Conservation (phyloP, 2,888 invertebrate species). For the Globia sparganii region DNA sequence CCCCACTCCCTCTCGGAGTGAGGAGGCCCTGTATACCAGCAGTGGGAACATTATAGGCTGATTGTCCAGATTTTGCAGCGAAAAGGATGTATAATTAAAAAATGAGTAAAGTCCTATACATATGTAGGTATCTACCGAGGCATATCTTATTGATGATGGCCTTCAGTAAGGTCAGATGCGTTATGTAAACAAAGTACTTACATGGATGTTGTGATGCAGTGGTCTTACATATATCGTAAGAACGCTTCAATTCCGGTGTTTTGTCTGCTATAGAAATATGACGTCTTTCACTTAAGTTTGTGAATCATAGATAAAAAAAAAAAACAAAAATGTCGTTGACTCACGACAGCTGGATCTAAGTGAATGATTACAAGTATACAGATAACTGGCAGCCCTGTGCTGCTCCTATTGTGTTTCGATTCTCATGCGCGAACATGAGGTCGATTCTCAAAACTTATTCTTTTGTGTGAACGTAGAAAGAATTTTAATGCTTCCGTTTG, state of each 20-base stretch:
- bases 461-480: conserved; percentile 88
- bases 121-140: background rate
- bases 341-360: conserved; percentile 59
- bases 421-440: conserved; percentile 85
- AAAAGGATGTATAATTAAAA: background rate
- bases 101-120: background rate
- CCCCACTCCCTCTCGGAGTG: no score
- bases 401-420: conserved; percentile 82
- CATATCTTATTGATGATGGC: no score
- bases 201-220: background rate
- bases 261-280: conserved; percentile 14
- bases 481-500: conserved; percentile 89
- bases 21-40: no score
- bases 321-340: conserved; percentile 34
- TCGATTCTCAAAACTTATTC: conserved; percentile 88
- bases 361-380: conserved; percentile 61
- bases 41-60: background rate
- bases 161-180: background rate
- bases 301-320: conserved; percentile 14
- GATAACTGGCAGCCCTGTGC: conserved; percentile 72
- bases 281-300: background rate
- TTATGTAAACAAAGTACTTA: background rate
- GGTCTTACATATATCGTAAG: background rate
- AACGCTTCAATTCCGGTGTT: background rate
- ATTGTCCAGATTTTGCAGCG: background rate